These are phyloP conservation scores for Aphidoletes aphidimyza DNA, from an alignment of 2,888 invertebrate genomes.

Conservation along the genomic window DNA sequence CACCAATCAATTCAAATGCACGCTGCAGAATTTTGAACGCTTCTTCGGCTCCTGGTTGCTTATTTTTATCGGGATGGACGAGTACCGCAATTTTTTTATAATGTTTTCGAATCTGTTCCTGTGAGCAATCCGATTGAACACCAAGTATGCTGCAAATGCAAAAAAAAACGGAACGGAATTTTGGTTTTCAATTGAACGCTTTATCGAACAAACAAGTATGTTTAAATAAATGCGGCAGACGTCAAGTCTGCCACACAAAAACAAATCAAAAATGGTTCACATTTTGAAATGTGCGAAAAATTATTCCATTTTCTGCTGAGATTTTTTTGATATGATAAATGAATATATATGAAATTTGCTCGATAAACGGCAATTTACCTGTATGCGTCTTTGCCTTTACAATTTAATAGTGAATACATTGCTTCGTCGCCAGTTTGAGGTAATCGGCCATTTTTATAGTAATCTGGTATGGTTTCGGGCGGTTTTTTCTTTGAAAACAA, in stretches of 20 bases:
- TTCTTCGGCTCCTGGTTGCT: conserved; percentile 94
- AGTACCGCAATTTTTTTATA: conserved; percentile 93
- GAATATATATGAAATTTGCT: background rate
- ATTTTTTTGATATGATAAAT: background rate
- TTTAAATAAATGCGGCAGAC: no score
- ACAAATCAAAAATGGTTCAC: no score
- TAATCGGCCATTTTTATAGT: conserved; percentile 67
- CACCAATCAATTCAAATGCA: conserved; percentile 94
- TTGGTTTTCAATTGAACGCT: no score
- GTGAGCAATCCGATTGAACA: conserved; percentile 85
- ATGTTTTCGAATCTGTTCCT: conserved; percentile 94
- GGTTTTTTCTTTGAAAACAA: conserved; percentile 66
- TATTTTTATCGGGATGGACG: conserved; percentile 96
- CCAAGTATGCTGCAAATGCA: conserved; percentile 78
- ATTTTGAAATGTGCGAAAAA: no score
- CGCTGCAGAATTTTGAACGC: conserved; percentile 95
- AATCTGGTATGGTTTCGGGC: conserved; percentile 63
- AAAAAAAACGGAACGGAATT: conserved; percentile 8
- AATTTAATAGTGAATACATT: conserved; percentile 90
- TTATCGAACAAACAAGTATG: no score
- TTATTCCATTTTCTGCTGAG: no score
- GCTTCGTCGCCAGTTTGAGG: conserved; percentile 94
- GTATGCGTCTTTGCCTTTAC: conserved; percentile 96
- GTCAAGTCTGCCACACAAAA: no score
- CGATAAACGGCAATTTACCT: no score